Base-by-base conservation (phyloP, 2,113 vertebrate species). In the Ochotona princeps region DNA sequence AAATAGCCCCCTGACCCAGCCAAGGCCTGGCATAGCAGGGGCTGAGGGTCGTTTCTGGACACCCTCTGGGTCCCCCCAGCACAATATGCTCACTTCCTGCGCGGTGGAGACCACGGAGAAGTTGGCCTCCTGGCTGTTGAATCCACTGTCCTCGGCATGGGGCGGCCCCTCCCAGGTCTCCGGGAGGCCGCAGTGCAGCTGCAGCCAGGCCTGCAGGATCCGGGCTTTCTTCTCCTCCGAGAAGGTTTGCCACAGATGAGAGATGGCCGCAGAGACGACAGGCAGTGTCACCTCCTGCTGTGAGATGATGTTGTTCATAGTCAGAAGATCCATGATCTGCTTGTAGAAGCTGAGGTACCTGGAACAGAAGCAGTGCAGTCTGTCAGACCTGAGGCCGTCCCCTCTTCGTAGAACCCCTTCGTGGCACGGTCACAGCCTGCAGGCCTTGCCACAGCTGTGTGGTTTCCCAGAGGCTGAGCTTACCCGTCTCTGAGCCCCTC, bases 301-400 rank as follows among this genome's bases (percentile, higher is more conserved):
- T 85, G 97, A 94, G 90, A 99, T 86, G 63, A 98, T 78, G n/a
- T 96, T 91, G 15, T 97, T 97, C 94, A 87, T 91, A 18, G 98
- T 92, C 96, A 99, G 96, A 72, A 98, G 96, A 90, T 98, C 98
- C 97, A 99, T 96, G 1, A 96, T 98, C 96, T 98, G 98, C 94
- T 98, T 98, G 98, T 99, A 99, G 95, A 99, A 99, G 97, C 85
- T 96, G 90, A 99, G 96, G 92, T 99, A 99, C 96, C 98, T 99
- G 97, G 14, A 98, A 97, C 32, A 63, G 91, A 97, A 86, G 63
- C 0, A 76, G 93, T 26, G 49, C 10, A 49, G 5, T 61, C 92
- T 93, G 89, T 95, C 93, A 93, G 84, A 57, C 63, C 47, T 23
- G 81, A 35, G 76, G 79, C 75, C 3, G 0, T 18, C 9, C 30